These are phyloP conservation scores for Calameuta filiformis DNA, from an alignment of 2,888 invertebrate genomes.

Conservation along the genomic window DNA sequence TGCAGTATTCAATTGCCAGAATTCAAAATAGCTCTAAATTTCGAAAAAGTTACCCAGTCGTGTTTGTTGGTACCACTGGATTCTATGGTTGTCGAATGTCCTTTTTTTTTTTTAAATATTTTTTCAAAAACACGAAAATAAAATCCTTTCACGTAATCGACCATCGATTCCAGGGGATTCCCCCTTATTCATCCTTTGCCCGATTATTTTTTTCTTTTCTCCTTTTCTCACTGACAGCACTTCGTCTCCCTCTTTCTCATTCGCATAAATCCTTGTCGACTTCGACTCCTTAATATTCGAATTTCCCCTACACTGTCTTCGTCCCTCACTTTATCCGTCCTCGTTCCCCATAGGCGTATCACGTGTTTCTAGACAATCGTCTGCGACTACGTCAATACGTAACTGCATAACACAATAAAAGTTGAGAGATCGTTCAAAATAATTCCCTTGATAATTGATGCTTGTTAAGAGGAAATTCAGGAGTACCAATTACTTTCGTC, in stretches of 20 bases:
- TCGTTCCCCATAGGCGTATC: too few relatives aligned
- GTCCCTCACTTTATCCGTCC: too few relatives aligned
- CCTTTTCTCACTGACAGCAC: too few relatives aligned
- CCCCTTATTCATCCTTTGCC: background rate
- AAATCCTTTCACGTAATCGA: background rate
- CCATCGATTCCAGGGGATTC: background rate
- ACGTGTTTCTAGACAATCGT: too few relatives aligned
- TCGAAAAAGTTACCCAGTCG: background rate
- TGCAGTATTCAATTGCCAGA: background rate
- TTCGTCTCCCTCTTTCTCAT: background rate
- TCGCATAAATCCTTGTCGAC: background rate
- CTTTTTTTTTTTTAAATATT: slow-evolving; percentile 10
- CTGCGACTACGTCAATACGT: too few relatives aligned
- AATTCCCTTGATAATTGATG: slow-evolving; percentile 28
- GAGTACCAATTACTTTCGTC: slow-evolving; percentile 15
- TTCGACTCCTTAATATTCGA: background rate
- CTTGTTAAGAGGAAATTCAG: slow-evolving; percentile 38
- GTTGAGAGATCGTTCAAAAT: background rate
- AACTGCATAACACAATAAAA: too few relatives aligned
- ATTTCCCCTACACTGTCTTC: background rate
- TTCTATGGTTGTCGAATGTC: slow-evolving; percentile 7
- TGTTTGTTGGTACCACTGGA: background rate
- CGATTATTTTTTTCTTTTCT: background rate
- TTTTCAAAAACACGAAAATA: background rate
- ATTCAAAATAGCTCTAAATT: background rate